Conservation (phyloP, 2,797 vertebrate species). For the Bradypodion pumilum region DNA sequence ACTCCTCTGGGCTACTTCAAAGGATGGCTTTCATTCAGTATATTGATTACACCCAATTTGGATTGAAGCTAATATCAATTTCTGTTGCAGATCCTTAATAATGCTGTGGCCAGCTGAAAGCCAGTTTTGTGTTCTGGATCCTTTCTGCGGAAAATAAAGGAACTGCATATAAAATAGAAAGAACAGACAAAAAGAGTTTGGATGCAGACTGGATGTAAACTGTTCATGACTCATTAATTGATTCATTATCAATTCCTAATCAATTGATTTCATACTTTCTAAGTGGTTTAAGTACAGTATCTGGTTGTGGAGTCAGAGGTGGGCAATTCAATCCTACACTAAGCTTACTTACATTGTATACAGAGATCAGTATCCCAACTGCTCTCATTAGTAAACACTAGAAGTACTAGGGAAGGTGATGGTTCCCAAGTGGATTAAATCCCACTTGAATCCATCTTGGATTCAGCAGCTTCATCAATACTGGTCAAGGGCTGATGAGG, state of each 20-base stretch:
- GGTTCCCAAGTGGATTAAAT: no score
- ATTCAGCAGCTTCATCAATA: no score
- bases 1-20: neutral
- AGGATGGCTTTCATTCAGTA: neutral
- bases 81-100: neutral
- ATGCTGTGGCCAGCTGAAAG: neutral
- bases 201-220: neutral
- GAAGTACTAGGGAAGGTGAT: no score
- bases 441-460: no score
- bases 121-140: neutral
- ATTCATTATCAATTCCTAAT: neutral
- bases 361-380: no score
- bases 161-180: neutral
- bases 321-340: no score
- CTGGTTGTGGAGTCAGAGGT: no score
- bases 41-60: neutral
- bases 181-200: neutral
- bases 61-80: neutral
- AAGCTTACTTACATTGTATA: no score
- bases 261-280: no score
- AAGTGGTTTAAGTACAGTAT: no score
- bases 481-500: no score
- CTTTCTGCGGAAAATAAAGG: neutral
- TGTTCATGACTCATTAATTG: neutral
- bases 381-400: no score